phyloP scores from a whole-genome alignment of 2,797 vertebrate genomes.

The Typhlichthys subterraneus region DNA sequence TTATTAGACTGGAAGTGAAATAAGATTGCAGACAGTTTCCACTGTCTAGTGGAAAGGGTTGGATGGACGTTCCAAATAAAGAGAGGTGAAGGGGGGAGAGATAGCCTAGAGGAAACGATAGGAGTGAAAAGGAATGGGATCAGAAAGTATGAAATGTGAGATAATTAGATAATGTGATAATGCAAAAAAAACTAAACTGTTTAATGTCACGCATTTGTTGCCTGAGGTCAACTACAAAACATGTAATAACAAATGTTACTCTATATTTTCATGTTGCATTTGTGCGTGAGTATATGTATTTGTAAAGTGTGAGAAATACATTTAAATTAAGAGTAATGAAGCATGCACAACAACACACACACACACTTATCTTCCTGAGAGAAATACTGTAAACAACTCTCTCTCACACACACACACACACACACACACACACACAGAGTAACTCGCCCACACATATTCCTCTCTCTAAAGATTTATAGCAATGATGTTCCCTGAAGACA shows the following conservation, averaged over 20 bases:
- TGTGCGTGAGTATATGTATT: neutral
- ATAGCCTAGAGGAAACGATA: no score
- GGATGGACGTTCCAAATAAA: no score
- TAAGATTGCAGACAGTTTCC: no score
- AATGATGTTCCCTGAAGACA: neutral
- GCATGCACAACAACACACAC: slow-evolving; percentile 48
- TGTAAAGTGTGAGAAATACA: neutral
- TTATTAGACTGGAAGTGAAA: no score
- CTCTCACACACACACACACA: slow-evolving; percentile 29
- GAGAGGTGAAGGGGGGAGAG: no score
- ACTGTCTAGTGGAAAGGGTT: no score
- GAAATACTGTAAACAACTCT: slow-evolving; percentile 36
- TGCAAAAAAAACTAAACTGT: neutral
- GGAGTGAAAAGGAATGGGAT: no score
- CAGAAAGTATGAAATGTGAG: no score
- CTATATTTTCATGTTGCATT: neutral
- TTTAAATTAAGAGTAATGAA: slow-evolving; percentile 31
- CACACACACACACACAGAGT: slow-evolving; percentile 5
- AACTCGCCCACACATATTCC: neutral
- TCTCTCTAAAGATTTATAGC: neutral
- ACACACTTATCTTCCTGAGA: slow-evolving; percentile 38
- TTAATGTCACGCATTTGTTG: no score
- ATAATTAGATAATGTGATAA: no score
- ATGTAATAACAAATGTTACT: neutral
- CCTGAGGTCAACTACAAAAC: neutral